Base-by-base conservation (phyloP, 35 echinoderm and acorn worm species). In the Amphiura filiformis region DNA sequence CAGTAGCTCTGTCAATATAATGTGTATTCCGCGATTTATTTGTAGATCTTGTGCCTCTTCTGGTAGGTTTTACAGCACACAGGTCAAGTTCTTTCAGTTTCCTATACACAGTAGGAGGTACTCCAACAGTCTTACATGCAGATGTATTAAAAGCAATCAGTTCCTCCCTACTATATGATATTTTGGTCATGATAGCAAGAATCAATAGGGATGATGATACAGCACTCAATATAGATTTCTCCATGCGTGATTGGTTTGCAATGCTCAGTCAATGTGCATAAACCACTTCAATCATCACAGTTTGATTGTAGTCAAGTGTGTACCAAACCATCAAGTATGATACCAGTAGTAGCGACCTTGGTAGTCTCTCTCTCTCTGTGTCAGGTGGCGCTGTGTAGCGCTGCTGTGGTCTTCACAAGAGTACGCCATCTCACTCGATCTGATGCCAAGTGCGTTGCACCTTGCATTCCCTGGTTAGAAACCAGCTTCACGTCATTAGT, bases 1-100 rank as follows among this genome's bases (percentile, higher is more conserved):
- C 61, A 70, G 61, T 70, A 70, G 61, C 61, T 70, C 61, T 70
- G n/a, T n/a, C n/a, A n/a, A n/a, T n/a, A n/a, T n/a, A n/a, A n/a
- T n/a, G n/a, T n/a, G n/a, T n/a, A n/a, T n/a, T n/a, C 26, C 7
- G 61, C 61, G 28, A 70, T 70, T 70, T 70, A 70, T 23, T 70
- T 23, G 7, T 23, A 15, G 61, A n/a, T 70, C 61, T 70, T 70
- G 26, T 13, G 26, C 61, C 26, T 70, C 61, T 70, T 70, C 61
- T 70, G 26, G 61, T 70, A 70, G 61, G 61, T 70, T 70, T 70
- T 13, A 70, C 61, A 70, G 61, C 61, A 23, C 61, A 70, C 61
- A 70, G 26, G 26, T 23, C 61, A 70, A 70, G 61, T 70, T 70
- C 61, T 70, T 70, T 70, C 26, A 70, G 61, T 70, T 23, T n/a